phyloP scores from a whole-genome alignment of 2,113 vertebrate genomes.

The Phalacrocorax pelagicus region DNA sequence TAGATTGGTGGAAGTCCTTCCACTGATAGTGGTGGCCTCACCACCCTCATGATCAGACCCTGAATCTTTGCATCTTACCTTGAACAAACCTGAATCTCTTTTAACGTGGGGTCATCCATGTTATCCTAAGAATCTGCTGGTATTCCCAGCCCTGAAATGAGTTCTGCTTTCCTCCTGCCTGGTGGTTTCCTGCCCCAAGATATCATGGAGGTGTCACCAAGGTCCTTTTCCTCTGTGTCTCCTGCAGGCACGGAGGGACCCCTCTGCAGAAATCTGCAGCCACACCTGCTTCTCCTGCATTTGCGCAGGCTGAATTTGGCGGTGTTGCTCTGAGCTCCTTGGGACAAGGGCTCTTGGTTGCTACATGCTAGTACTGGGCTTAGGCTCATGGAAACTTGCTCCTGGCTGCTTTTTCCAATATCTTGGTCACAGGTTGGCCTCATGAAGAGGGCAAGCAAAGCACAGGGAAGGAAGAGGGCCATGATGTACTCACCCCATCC shows the following conservation, averaged over 20 bases:
- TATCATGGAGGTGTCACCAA: not conserved
- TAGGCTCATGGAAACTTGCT: not conserved
- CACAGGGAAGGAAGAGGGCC: not conserved
- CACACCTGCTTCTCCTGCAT: not conserved
- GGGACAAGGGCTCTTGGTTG: not conserved
- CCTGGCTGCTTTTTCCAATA: not conserved
- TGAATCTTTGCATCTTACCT: not conserved
- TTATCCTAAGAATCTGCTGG: not conserved
- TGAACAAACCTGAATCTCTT: not conserved
- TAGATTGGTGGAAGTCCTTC: not conserved
- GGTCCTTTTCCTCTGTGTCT: not conserved
- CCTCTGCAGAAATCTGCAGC: not conserved
- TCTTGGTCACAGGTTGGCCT: not conserved
- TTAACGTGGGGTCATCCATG: not conserved
- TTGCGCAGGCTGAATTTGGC: not conserved
- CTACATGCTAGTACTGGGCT: accelerated
- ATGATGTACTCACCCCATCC: not conserved
- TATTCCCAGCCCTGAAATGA: not conserved
- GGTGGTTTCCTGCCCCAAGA: not conserved
- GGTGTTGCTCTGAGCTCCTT: not conserved
- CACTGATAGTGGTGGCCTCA: not conserved
- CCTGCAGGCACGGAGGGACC: no score
- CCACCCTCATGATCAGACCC: not conserved
- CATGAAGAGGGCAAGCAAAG: not conserved
- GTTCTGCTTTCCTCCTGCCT: not conserved